These are phyloP conservation scores for Blennius ocellaris DNA, from an alignment of 2,113 vertebrate genomes.

Conservation along the genomic window DNA sequence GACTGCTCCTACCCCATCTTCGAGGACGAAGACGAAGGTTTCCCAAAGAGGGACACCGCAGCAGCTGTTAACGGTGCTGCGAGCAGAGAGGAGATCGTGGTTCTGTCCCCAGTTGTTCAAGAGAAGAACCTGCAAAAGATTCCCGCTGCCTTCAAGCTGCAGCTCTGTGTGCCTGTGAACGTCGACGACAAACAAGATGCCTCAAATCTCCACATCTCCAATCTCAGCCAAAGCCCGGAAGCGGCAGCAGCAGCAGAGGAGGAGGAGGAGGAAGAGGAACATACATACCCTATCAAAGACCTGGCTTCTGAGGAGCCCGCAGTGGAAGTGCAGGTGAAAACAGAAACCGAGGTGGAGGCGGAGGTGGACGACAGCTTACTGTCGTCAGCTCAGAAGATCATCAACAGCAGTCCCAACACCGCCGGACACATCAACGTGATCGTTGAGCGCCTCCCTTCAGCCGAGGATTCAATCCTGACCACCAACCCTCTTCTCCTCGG, in stretches of 20 bases:
- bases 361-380: slow-evolving; percentile 91
- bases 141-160: slow-evolving; percentile 83
- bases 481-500: slow-evolving; percentile 87
- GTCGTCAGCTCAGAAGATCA: slow-evolving; percentile 97
- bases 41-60: slow-evolving; percentile 66
- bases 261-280: slow-evolving; percentile 74
- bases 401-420: slow-evolving; percentile 91
- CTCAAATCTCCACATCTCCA: slow-evolving; percentile 33
- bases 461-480: slow-evolving; percentile 86
- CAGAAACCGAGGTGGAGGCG: slow-evolving; percentile 84
- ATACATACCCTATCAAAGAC: slow-evolving; percentile 69
- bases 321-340: slow-evolving; percentile 85
- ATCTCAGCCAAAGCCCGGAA: slow-evolving; percentile 64
- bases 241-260: slow-evolving; percentile 33
- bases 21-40: slow-evolving; percentile 87
- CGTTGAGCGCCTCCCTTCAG: slow-evolving; percentile 94
- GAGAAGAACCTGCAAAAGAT: slow-evolving; percentile 72
- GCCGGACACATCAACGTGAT: slow-evolving; percentile 96
- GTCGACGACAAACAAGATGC: slow-evolving; percentile 47
- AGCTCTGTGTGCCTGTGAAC: slow-evolving; percentile 85
- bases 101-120: slow-evolving; percentile 81
- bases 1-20: slow-evolving; percentile 98
- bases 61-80: neutral
- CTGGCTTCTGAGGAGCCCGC: slow-evolving; percentile 78
- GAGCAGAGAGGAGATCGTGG: slow-evolving; percentile 84